phyloP scores from a whole-genome alignment of 2,113 vertebrate genomes.

The Psilopogon haemacephalus region DNA sequence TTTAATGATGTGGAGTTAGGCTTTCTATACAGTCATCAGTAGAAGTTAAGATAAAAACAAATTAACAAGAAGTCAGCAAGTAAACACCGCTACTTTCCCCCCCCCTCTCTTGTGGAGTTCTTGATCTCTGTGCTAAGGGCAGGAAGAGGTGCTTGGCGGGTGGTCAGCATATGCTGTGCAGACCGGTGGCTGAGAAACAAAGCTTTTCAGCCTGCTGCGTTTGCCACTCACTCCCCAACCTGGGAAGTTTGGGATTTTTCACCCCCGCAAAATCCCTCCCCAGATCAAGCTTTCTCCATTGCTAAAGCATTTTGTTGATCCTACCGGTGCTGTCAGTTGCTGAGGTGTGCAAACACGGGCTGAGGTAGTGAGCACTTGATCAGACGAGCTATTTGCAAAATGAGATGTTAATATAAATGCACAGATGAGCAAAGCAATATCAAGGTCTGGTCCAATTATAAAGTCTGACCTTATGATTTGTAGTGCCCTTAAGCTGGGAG shows the following conservation, averaged over 20 bases:
- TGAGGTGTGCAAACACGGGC: neutral
- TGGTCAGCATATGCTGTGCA: neutral
- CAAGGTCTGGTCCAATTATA: slow-evolving; percentile 9
- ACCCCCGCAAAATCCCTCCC: neutral
- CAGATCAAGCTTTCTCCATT: neutral
- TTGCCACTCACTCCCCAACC: neutral
- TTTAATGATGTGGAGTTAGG: neutral
- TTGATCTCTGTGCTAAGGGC: neutral
- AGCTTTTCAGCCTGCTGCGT: neutral
- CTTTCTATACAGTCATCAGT: neutral
- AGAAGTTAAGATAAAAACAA: neutral
- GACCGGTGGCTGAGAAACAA: neutral
- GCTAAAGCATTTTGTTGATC: neutral
- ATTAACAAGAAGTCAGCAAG: neutral
- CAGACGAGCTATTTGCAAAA: neutral
- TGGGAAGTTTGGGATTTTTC: neutral
- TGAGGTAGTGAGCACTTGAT: neutral
- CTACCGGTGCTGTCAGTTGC: neutral
- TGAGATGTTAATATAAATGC: slow-evolving; percentile 9
- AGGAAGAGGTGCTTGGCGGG: neutral
- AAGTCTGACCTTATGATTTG: slow-evolving; percentile 12
- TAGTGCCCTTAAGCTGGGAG: neutral
- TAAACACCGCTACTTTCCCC: neutral
- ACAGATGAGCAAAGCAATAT: neutral
- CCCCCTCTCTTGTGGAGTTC: neutral